Evolutionary conservation across 2,888 invertebrate genomes (phyloP), one percentile per base, ranked within the genome.

Genomic region (Dryobotodes eremita): DNA sequence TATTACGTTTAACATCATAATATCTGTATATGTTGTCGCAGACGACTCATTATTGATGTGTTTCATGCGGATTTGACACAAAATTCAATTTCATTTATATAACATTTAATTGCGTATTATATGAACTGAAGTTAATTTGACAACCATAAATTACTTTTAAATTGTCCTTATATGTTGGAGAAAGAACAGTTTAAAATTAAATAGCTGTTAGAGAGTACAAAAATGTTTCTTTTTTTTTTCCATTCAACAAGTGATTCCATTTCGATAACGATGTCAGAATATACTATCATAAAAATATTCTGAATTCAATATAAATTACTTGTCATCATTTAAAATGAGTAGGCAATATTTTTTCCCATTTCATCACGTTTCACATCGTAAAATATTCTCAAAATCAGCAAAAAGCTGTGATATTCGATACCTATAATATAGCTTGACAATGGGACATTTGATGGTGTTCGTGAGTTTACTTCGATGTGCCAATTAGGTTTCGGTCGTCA

Each of bases 401-500:
- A 78, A 71, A 62, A 48, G 6, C 17, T 72, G 26, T 75, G 78
- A 55, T 70, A 85, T 77, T 81, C 46, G 85, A 84, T 69, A 57
- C 70, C 66, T 57, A 64, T 69, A 69, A 77, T 53, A 46, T 65
- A 79, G 62, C 50, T 64, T 59, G 53, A 88, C 86, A 88, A 86
- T 88, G 70, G 83, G 64, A 59, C 53, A 48, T 65, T 73, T 80
- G 68, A 81, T 76, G 80, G 68, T 36, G 78, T 79, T 82, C 86
- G 85, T 86, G 85, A 84, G 71, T 69, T 85, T 73, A 62, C 71
- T 55, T 65, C 80, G 80, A 78, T 78, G 69, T 71, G 61, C 83
- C 85, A 86, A 88, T 87, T 85, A 82, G 61, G 48, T 50, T 71
- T 75, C 72, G 68, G 77, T 80, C 64, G 66, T 80, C 71, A 79